Conservation (phyloP, 2,797 vertebrate genomes). For the Bradypus variegatus region DNA sequence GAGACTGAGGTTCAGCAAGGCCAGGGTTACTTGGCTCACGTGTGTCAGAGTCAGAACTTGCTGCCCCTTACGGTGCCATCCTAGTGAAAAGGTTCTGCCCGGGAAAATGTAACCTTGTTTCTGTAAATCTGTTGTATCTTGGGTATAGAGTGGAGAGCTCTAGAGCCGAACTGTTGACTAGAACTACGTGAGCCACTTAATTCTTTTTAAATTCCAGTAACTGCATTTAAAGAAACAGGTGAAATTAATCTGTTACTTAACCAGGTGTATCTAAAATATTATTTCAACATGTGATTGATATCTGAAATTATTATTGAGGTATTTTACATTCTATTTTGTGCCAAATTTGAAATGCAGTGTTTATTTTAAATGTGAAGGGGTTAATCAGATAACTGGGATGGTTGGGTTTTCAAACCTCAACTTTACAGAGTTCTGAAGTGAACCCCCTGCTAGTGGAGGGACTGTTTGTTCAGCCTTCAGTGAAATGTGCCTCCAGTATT, state of each 20-base stretch:
- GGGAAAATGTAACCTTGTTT: background rate
- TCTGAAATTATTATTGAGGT: background rate
- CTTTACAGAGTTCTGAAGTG: background rate
- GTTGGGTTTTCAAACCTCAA: background rate
- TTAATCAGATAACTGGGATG: background rate
- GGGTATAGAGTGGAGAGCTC: background rate
- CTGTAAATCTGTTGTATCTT: background rate
- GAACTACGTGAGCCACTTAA: background rate
- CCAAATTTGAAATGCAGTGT: background rate
- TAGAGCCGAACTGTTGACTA: too few relatives aligned
- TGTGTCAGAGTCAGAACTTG: background rate
- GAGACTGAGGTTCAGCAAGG: background rate
- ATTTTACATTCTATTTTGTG: background rate
- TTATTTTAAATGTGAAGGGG: background rate
- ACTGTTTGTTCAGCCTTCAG: background rate
- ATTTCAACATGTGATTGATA: background rate
- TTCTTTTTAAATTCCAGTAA: background rate
- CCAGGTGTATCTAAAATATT: background rate
- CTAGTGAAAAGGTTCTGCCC: background rate
- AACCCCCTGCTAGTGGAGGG: background rate
- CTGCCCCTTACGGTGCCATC: background rate
- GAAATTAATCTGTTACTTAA: background rate
- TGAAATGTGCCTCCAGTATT: background rate
- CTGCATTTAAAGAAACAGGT: background rate
- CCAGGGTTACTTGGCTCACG: rapidly evolving